Base-by-base conservation (phyloP, 2,888 invertebrate genomes). In the Xiphydria camelus region DNA sequence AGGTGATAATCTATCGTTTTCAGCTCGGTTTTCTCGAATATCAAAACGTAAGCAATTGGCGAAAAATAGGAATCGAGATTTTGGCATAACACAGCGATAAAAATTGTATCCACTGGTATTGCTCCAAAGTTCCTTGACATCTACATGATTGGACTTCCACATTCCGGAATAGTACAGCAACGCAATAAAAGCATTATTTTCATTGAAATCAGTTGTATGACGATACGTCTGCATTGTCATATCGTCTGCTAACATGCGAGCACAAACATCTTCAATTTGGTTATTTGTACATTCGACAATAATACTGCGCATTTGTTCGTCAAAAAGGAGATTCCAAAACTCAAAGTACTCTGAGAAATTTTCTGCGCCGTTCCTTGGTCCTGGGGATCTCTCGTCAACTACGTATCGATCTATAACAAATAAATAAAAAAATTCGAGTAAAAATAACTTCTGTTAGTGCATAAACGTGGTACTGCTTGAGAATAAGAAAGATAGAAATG, bases 1-100 rank as follows among this genome's bases (percentile, higher is more conserved):
- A 9, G 34, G 47, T 23, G 51, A 32, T 36, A 59, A 51, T 19
- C 21, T 32, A 29, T 45, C 34, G 7, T 15, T 18, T 23, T 23
- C 26, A 9, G 33, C 22, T 7, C 34, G 33, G 12, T 1, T 26
- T 14, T 39, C 18, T 25, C 26, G 32, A 6, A 17, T 20, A 21
- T 45, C 40, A 34, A 45, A 45, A 33, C 40, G 39, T 18, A 45
- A 32, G 20, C 31, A 41, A 20, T 25, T 37, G 7, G 31, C 3
- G 4, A 43, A 23, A 37, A 43, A 43, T 15, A 25, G 7, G 19
- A 43, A 43, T 17, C 43, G 26, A 4, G 36, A 36, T 23, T 29
- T 43, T 17, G 37, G 31, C 43, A 43, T 43, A 10, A 15, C 17
- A 19, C 43, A 36, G 6, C 43, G 33, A 19, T 49, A 49, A 1